A percentile compares a stretch with the other conserved stretches of the same genome.
These are phyloP conservation scores for Leptestheria dahalacensis DNA, from an alignment of 1,140 invertebrate genomes.

Conservation along the genomic window DNA sequence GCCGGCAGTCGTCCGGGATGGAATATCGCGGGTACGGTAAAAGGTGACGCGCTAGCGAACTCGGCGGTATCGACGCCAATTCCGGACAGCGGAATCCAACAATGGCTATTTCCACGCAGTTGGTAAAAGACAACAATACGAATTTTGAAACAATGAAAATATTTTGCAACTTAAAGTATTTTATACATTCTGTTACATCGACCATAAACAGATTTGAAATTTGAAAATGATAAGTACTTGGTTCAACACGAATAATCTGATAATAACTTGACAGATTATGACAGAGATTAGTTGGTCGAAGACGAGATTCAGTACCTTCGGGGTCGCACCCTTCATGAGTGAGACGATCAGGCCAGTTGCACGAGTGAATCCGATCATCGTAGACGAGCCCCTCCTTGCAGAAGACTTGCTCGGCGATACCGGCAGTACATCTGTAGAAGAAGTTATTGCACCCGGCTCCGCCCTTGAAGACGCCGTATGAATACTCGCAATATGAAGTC, in stretches of 20 bases:
- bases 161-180: no score
- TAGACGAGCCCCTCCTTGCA: conserved; percentile 77
- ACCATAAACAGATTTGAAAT: no score
- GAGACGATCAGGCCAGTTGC: conserved; percentile 84
- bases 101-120: no score
- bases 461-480: conserved; percentile 69
- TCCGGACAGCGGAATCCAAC: conserved; percentile 45
- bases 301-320: conserved; percentile 41
- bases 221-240: no score
- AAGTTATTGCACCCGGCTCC: conserved; percentile 55
- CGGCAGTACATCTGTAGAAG: conserved; percentile 71
- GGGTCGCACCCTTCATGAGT: conserved; percentile 59
- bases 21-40: conserved; percentile 68
- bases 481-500: conserved; percentile 65
- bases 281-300: not conserved
- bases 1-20: conserved; percentile 26
- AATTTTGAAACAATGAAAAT: no score
- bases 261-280: not conserved
- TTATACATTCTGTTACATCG: no score
- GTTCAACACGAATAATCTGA: not conserved
- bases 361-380: conserved; percentile 68
- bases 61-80: conserved; percentile 58
- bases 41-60: conserved; percentile 62
- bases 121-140: no score
- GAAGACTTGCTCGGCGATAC: conserved; percentile 54